Evolutionary conservation across 2,797 vertebrate species (phyloP), one percentile per base, ranked within the genome.

Genomic region (Huso huso): DNA sequence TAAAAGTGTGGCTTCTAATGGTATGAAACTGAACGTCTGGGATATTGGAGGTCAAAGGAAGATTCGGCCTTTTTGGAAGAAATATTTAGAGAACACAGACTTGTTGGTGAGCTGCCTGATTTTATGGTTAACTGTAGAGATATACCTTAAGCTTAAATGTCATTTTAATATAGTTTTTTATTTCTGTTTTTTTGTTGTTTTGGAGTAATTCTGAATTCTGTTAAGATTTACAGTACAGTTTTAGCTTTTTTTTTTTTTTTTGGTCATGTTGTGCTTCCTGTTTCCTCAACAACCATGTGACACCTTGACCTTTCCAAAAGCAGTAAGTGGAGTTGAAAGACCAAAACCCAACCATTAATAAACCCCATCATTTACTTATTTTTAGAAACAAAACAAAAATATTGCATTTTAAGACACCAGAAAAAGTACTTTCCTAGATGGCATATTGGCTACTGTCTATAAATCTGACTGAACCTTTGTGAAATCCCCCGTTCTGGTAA

Each of bases 41-140:
- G 93, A 96, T 77, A 94, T 96, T 0, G 93, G 93, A 63, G 93
- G 93, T 67, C 93, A 95, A 76, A 87, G 92, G 75, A 92, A 93
- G 76, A 91, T 96, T 73, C 86, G 93, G 11, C 69, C 90, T 0
- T 94, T 95, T 78, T 96, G 94, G 93, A 95, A 88, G 79, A 95
- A 95, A 73, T 95, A 96, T 61, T 83, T 96, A 77, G 91, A 93
- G 74, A 93, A 91, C 75, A 94, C 93, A 52, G 92, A 95, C 78
- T 77, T 94, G 70, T 76, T 96, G 91, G 93, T 96, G 76, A 81
- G 83, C n/a, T 51, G 48, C 10, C 13, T 63, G 8, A 62, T 10
- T 5, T 10, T n/a, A 15, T 48, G 11, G 23, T 49, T 10, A 49
- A 11, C 12, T 10, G 7, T 9, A 23, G 6, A 37, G 48, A 62